Base-by-base conservation (phyloP, 2,113 vertebrate genomes). In the Podilymbus podiceps region DNA sequence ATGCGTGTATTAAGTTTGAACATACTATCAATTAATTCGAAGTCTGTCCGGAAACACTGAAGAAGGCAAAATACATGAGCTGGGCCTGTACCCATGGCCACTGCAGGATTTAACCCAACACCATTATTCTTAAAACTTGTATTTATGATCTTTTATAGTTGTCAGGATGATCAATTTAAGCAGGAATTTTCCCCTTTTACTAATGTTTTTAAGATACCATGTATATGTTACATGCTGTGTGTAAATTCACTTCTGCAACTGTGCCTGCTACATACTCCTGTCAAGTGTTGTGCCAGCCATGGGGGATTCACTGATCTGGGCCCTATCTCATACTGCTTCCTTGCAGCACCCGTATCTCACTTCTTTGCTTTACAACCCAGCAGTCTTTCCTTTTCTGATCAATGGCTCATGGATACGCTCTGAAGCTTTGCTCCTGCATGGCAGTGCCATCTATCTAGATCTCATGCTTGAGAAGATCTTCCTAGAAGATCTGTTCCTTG, bases 201-300 rank as follows among this genome's bases (percentile, higher is more conserved):
- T 77, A 7, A 40, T 24, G 9, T 47, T 90, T 92, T 81, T 38
- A 49, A 53, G 85, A 27, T 71, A 27, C 10, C 0, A 0, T 4
- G 3, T 74, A 6, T 47, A 21, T 49, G 12, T 88, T 88, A 18
- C 1, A 3, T 44, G 17, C 21, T 64, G 22, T 38, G 23, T 33
- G 3, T 59, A 7, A 18, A 13, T 50, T 31, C 38, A 22, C 11
- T 44, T 53, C 33, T 69, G 12, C 76, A 56, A 38, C 30, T 77
- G 15, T 69, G 35, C 40, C 31, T 11, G 4, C 50, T 82, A 6
- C 49, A 7, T 85, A 0, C 27, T 69, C 15, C 23, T 73, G 67
- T 25, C 13, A 18, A 64, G 30, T 2, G 1, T 9, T 20, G 11
- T 58, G 64, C 50, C 49, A 52, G 0, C 47, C 2, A 1, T 20